Percentiles rank a stretch among this genome's conserved stretches.
These are phyloP conservation scores for Cervus canadensis DNA, from an alignment of 2,113 vertebrate species.

Conservation along the genomic window DNA sequence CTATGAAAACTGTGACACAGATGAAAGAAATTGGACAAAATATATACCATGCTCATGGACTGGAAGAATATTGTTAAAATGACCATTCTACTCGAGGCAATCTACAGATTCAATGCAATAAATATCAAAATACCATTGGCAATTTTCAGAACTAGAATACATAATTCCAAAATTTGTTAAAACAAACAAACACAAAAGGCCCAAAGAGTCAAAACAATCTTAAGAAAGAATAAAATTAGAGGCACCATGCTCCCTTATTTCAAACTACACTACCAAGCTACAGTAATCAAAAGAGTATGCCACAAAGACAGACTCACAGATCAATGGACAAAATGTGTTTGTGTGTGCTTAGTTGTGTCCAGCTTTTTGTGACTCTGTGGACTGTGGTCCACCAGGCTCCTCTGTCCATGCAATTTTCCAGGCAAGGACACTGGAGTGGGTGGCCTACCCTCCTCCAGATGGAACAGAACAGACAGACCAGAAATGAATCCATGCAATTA, in stretches of 20 bases:
- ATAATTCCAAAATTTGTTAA: background rate
- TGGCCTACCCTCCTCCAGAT: background rate
- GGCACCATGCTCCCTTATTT: background rate
- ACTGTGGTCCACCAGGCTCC: background rate
- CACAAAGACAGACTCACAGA: background rate
- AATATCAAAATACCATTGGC: background rate
- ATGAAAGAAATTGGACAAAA: background rate
- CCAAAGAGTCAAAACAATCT: background rate
- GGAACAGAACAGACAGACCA: background rate
- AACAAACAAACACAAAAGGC: background rate
- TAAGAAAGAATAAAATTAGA: background rate
- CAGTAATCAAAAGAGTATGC: background rate
- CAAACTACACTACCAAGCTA: background rate
- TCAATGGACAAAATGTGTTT: background rate
- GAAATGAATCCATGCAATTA: background rate
- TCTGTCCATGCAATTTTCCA: background rate
- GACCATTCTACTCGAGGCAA: background rate
- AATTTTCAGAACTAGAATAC: background rate
- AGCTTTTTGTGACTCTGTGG: background rate
- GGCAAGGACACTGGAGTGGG: background rate
- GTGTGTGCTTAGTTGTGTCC: background rate
- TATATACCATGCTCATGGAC: background rate
- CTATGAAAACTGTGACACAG: background rate
- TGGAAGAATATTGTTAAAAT: background rate
- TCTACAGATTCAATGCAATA: background rate